Evolutionary conservation across 1,140 invertebrate species (phyloP), one percentile per base, ranked within the genome.

Genomic region (Spodoptera frugiperda): DNA sequence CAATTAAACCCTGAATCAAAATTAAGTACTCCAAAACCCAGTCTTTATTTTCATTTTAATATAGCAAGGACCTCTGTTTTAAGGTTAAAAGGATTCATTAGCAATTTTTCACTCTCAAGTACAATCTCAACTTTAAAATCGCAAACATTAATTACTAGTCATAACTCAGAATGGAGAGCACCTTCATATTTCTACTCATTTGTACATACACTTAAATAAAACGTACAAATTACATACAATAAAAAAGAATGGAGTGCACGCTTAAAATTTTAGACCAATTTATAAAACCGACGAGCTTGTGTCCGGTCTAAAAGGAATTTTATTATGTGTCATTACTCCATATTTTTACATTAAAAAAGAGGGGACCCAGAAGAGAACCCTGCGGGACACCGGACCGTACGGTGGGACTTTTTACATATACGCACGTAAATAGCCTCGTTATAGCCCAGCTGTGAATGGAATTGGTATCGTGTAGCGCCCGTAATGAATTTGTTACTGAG

Each of bases 321-420:
- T 90, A 90, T 92, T 87, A 88, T 85, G 89, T 92, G 89, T 87
- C 87, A 92, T 91, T 92, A 91, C 81, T 85, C 78, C 82, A 87
- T 89, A 89, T 87, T 89, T 89, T 86, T 78, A 81, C 78, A 79
- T 82, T 82, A 79, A 88, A 89, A 84, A 83, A 82, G 77, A 82
- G 71, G 82, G 77, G 79, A 53, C 78, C 81, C 67, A 76, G 77
- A 59, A 39, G 79, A 73, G 67, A 30, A 61, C 89, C 77, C 89
- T 86, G 91, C 89, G 85, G 88, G 88, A 83, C 67, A 54, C 78
- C 55, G 55, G 46, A 74, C 74, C 78, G 15, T 49, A 80, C 79
- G 80, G 53, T 75, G 80, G 78, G 80, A 80, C 84, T 89, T 84
- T 87, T 88, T 89, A 83, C 84, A 83, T 76, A 77, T 73, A 78